Evolutionary conservation across 2,113 vertebrate genomes (phyloP).

Genomic region (Synodontis membranacea): DNA sequence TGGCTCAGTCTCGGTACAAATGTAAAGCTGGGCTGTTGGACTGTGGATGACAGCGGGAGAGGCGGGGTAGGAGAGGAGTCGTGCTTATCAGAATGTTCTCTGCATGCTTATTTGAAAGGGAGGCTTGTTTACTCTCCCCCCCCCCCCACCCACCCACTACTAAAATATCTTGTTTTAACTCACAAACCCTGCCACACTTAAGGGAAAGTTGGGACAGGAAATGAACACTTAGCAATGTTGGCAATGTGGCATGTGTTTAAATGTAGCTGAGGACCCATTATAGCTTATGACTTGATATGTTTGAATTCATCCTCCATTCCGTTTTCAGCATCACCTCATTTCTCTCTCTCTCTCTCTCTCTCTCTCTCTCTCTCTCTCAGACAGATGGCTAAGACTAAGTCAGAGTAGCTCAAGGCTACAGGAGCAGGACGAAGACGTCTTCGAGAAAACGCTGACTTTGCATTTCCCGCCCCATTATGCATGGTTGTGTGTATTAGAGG

Average conservation of each 20-base stretch:
- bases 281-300: neutral
- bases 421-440: conserved; percentile 41
- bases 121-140: conserved; percentile 4
- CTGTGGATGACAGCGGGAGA: conserved; percentile 1
- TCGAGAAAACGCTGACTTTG: conserved; percentile 39
- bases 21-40: neutral
- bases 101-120: conserved; percentile 22
- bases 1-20: neutral
- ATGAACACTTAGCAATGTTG: neutral
- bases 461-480: conserved; percentile 25
- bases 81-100: conserved; percentile 33
- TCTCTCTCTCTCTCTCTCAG: neutral
- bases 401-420: conserved; percentile 36
- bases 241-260: neutral
- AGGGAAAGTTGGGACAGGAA: neutral
- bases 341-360: neutral
- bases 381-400: conserved; percentile 7
- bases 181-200: conserved; percentile 3
- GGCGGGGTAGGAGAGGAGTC: conserved; percentile 1
- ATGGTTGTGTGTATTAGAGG: conserved; percentile 26
- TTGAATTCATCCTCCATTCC: conserved; percentile 1
- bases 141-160: neutral
- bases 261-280: neutral
- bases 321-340: neutral
- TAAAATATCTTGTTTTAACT: conserved; percentile 35